Percentiles rank a stretch among this genome's conserved stretches.
phyloP scores from a whole-genome alignment of 2,113 vertebrate species.

The Gyps fulvus region DNA sequence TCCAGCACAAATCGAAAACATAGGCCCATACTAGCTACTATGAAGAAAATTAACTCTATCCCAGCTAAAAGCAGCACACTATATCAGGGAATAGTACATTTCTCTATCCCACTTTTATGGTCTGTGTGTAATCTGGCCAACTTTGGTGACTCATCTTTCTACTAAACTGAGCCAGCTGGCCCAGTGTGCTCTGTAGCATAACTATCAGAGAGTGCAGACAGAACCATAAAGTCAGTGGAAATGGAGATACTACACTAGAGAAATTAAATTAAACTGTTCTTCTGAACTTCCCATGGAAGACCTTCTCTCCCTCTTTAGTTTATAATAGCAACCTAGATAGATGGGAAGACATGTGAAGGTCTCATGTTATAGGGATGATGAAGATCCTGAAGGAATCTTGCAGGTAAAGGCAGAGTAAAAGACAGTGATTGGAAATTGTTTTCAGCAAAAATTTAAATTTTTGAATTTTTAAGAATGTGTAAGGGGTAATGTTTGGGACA shows the following conservation, averaged over 20 bases:
- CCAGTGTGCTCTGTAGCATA: background rate
- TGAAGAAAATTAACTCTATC: background rate
- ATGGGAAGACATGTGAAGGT: background rate
- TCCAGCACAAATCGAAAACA: background rate
- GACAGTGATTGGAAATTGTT: background rate
- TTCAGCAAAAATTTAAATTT: background rate
- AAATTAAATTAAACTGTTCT: background rate
- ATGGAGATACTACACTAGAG: background rate
- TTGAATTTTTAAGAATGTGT: background rate
- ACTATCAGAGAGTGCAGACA: background rate
- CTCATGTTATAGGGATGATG: background rate
- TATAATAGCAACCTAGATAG: background rate
- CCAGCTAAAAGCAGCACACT: background rate
- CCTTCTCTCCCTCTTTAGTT: background rate
- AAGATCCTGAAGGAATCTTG: background rate
- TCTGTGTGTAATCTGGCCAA: background rate
- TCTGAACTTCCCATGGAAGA: background rate
- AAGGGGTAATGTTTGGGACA: background rate
- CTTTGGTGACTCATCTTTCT: background rate
- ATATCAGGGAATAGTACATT: background rate
- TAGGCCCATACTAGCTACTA: background rate
- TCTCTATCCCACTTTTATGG: fast-evolving
- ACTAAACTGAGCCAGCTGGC: background rate
- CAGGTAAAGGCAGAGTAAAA: background rate
- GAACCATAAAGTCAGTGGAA: background rate